Evolutionary conservation across 2,797 vertebrate species (phyloP).

Genomic region (Clamator glandarius): DNA sequence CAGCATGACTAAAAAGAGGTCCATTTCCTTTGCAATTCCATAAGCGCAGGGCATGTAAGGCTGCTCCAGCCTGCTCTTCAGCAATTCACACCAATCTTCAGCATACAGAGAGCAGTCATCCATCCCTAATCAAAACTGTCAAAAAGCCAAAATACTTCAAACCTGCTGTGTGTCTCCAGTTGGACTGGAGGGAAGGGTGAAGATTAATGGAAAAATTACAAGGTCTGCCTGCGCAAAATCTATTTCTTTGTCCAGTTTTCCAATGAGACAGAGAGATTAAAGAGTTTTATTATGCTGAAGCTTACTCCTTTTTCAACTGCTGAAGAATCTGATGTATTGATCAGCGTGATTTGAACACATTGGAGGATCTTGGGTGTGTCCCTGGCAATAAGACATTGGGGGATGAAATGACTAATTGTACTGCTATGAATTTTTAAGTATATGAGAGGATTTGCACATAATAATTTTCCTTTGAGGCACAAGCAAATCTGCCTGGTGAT

Average conservation of each 20-base stretch:
- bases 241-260: background rate
- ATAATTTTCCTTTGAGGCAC: background rate
- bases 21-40: background rate
- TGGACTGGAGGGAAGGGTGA: slow-evolving; percentile 7
- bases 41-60: background rate
- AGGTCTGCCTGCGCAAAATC: background rate
- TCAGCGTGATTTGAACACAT: background rate
- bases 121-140: slow-evolving; percentile 48
- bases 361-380: background rate
- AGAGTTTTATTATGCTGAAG: background rate
- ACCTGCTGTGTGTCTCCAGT: background rate
- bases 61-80: background rate
- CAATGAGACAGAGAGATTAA: background rate
- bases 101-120: background rate
- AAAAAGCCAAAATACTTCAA: slow-evolving; percentile 9
- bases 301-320: background rate
- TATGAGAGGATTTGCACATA: background rate
- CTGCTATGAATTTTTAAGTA: background rate
- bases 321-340: background rate
- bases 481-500: background rate
- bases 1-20: background rate
- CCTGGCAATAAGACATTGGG: background rate
- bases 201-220: slow-evolving; percentile 46
- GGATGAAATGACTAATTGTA: background rate
- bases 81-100: background rate